Conservation (phyloP, 2,888 invertebrate genomes). For the Drosophila demipolita region DNA sequence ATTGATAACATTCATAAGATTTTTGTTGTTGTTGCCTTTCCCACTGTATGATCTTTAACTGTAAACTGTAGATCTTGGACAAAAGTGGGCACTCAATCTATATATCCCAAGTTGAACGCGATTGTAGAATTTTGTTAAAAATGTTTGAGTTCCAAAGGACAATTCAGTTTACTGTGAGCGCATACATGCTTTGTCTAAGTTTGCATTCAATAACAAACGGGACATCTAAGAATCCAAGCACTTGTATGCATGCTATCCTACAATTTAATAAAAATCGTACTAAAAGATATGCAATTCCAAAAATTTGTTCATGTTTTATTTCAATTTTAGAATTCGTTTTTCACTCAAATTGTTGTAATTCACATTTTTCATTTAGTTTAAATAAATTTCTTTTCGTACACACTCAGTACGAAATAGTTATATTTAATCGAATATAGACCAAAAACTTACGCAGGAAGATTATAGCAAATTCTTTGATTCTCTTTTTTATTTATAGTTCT, state of each 20-base stretch:
- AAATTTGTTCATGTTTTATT: not conserved
- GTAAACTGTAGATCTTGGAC: constrained; percentile 99
- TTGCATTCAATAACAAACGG: not conserved
- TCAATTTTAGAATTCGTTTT: constrained; percentile 9
- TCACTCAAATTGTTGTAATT: constrained; percentile 10
- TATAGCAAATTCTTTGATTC: constrained; percentile 1
- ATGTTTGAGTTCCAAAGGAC: not conserved
- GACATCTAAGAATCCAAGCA: not conserved
- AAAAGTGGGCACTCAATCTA: constrained; percentile 98
- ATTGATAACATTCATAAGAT: constrained; percentile 99
- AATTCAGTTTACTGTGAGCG: not conserved
- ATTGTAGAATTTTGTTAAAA: no score
- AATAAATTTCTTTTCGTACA: not conserved
- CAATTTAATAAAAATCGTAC: not conserved
- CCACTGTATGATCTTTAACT: constrained; percentile 99
- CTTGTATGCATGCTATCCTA: not conserved
- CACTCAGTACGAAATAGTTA: not conserved
- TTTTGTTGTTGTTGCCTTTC: constrained; percentile 99
- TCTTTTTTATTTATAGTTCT: constrained; percentile 27
- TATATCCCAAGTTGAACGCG: no score
- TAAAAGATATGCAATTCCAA: not conserved
- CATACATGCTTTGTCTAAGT: not conserved
- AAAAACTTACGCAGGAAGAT: constrained; percentile 10
- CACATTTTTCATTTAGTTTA: constrained; percentile 8
- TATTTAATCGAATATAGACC: constrained; percentile 7